Base-by-base conservation (phyloP, 2,888 invertebrate genomes). In the Plebejus anna region DNA sequence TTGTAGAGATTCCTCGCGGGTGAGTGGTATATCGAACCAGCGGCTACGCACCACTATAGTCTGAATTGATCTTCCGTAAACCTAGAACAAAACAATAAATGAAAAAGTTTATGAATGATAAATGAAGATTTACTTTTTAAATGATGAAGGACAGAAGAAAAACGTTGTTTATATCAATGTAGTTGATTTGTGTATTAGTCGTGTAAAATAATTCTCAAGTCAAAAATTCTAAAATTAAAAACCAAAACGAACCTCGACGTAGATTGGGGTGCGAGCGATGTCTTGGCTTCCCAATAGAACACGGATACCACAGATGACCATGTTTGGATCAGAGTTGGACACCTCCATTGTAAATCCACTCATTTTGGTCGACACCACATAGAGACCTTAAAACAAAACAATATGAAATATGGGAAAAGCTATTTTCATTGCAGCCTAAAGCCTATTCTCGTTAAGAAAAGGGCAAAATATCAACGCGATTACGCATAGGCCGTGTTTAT, bases 1-100 rank as follows among this genome's bases (percentile, higher is more conserved):
- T 83, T 97, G 97, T 9, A 99, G 91, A 76, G 98, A 98, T 89
- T 99, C 99, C 84, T 99, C 99, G 72, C 98, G 95, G 0, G 98
- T 98, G 80, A 99, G 94, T 0, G 99, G 99, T 81, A 99, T 96
- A 87, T 99, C 99, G 85, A 97, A 98, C 99, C 99, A 99, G 16
- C 99, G 96, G 81, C 96, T 96, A 51, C 97, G 95, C 0, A 96
- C 95, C 3, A 97, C 94, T 6, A 95, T 93, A 0, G 97, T 97
- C 13, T 95, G 95, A n/a, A 97, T 94, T 5, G 95, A 95, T 81
- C 98, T 94, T 4, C 97, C 97, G 85, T 96, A 96, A 1, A 97
- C 90, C 95, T 95, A 80, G 79, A 79, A 59, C 77, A 71, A 55
- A 76, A 38, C 2, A 61, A 61, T 61, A 9, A 28, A 61, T 61